Evolutionary conservation across 2,113 vertebrate species (phyloP), one percentile per base, ranked within the genome.

Genomic region (Eolophus roseicapilla): DNA sequence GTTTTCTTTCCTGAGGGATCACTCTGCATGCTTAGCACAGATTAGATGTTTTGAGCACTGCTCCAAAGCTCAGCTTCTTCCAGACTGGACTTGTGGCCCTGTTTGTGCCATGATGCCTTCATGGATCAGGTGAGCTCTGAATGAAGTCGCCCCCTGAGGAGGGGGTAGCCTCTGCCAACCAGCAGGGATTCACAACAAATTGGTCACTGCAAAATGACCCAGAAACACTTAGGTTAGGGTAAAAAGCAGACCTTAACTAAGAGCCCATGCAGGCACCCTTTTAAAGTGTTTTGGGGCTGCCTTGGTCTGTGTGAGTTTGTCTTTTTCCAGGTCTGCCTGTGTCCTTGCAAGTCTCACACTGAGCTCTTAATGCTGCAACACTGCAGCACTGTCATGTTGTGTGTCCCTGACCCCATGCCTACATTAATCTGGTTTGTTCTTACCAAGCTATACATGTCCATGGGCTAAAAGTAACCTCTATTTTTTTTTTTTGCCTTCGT

Each of bases 371-470:
- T 23, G 7, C 33, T 65, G 50, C 29, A 81, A 11, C 5, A 2
- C 19, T 69, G 31, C 53, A 63, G 35, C 8, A 1, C 52, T 64
- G 21, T 59, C 21, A 10, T 16, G 15, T 41, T 59, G 25, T 4
- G 2, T 7, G 35, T 64, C 43, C 35, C 43, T 68, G 47, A 53
- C n/a, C 35, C 14, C 7, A 8, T 0, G 1, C 39, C n/a, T 46
- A 0, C 35, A 24, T 37, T 52, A 23, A 16, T 27, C 59, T 67
- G 31, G 28, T n/a, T 33, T 53, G 13, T 69, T 86, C 71, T 79
- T 47, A 28, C 13, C 5, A 16, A 79, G 23, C 18, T 64, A 13
- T 37, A 43, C 2, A 1, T 75, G 17, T 20, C 33, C 27, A 4
- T 31, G 33, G 15, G 23, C 17, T 44, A 29, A 35, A 71, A 85